These are phyloP conservation scores for Automeris io DNA, from an alignment of 2,888 invertebrate species.

Conservation along the genomic window DNA sequence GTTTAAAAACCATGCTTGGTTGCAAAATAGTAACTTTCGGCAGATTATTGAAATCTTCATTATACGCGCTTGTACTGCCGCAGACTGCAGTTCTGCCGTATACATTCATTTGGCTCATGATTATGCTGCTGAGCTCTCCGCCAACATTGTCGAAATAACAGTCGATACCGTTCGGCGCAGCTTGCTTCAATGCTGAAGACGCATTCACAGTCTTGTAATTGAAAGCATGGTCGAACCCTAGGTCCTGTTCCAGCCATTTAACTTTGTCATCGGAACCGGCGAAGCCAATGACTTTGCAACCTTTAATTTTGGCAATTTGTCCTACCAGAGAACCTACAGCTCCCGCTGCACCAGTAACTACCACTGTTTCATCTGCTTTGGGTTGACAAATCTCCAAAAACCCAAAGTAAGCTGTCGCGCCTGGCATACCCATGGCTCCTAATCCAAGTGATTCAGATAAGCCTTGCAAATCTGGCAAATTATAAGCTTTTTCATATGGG, in stretches of 20 bases:
- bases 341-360: slow-evolving; percentile 84
- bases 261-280: slow-evolving; percentile 84
- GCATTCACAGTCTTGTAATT: slow-evolving; percentile 80
- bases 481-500: slow-evolving; percentile 23
- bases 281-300: slow-evolving; percentile 79
- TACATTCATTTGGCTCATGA: slow-evolving; percentile 77
- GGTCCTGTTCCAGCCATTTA: slow-evolving; percentile 78
- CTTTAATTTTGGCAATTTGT: slow-evolving; percentile 85
- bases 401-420: slow-evolving; percentile 84
- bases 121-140: slow-evolving; percentile 76
- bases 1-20: slow-evolving; percentile 69
- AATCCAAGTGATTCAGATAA: slow-evolving; percentile 72
- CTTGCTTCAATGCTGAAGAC: slow-evolving; percentile 66
- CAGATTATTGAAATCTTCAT: slow-evolving; percentile 26
- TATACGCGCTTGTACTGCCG: slow-evolving; percentile 45
- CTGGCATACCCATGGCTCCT: slow-evolving; percentile 81
- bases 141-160: slow-evolving; percentile 87
- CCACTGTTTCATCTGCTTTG: slow-evolving; percentile 81
- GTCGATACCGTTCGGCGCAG: slow-evolving; percentile 80
- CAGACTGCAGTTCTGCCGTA: slow-evolving; percentile 35
- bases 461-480: slow-evolving; percentile 72
- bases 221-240: slow-evolving; percentile 81
- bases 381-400: slow-evolving; percentile 81
- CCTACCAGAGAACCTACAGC: slow-evolving; percentile 85
- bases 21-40: slow-evolving; percentile 68